Percentiles rank a stretch among this genome's conserved stretches.
phyloP scores from a whole-genome alignment of 2,797 vertebrate species.

The Cephalopachus bancanus region DNA sequence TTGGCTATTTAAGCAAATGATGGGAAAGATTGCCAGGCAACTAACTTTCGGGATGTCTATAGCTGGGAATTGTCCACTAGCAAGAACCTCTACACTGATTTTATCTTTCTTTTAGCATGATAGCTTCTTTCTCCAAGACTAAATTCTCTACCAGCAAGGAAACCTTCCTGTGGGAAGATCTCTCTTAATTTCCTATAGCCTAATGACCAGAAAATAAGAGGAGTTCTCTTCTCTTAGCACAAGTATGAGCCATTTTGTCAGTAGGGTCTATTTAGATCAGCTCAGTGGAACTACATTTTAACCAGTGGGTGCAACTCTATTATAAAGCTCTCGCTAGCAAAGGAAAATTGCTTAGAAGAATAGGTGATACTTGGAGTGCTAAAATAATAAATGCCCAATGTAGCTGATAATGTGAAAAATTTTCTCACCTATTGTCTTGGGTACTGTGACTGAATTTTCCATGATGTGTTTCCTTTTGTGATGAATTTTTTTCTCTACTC shows the following conservation, averaged over 20 bases:
- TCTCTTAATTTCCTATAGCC: neutral
- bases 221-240: neutral
- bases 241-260: neutral
- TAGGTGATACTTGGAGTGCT: neutral
- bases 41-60: neutral
- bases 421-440: neutral
- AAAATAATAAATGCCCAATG: neutral
- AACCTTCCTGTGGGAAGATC: neutral
- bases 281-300: neutral
- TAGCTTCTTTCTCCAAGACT: neutral
- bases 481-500: neutral
- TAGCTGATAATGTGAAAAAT: neutral
- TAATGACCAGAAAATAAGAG: neutral
- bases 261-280: neutral
- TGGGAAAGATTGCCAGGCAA: neutral
- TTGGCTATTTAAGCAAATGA: neutral
- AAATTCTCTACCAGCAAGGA: neutral
- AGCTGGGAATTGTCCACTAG: neutral
- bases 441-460: neutral
- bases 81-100: neutral
- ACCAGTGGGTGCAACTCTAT: neutral
- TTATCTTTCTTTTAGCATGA: neutral
- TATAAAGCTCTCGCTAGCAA: neutral
- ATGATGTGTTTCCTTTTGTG: fast-evolving
- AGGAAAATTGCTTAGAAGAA: neutral